Evolutionary conservation across 1,140 invertebrate species (phyloP), one percentile per base, ranked within the genome.

Genomic region (Atopsyche davidsoni): DNA sequence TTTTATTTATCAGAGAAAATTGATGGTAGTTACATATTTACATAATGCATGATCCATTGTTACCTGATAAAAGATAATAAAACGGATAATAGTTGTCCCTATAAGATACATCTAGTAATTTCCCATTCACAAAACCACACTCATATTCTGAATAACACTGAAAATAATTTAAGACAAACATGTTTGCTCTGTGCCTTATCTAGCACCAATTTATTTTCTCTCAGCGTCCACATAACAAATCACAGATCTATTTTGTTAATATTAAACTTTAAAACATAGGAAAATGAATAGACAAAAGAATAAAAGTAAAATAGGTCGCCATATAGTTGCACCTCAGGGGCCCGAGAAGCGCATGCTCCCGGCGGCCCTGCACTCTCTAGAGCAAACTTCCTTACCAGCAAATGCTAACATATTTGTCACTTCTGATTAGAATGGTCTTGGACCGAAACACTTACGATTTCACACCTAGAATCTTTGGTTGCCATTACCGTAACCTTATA

Each of bases 1-100:
- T 58, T 53, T 58, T 58, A 58, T 58, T 58, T 53, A 58, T 58
- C 55, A 58, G 55, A 58, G 48, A 50, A 58, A 53, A 48, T 36
- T 58, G 50, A 53, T 25, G 46, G 43, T 58, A 58, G 55, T 53
- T 58, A 58, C 51, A 58, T 58, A 58, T 58, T 58, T 58, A 58
- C 55, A 58, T 51, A 58, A 58, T 58, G 42, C 51, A 53, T 53
- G 41, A 53, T 53, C 50, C 55, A 57, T 57, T 46, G 18, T 53
- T 48, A 56, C 46, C 41, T 48, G 46, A 52, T 32, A 56, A 52
- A 58, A 50, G 31, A 58, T 53, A 53, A 58, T 53, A 52, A 56
- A 56, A 53, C 46, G 55, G 55, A 57, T 57, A 57, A 49, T 53
- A 52, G 50, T 52, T 56, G 55, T 46, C 50, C 49, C 46, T 56